Evolutionary conservation across 2,888 invertebrate genomes (phyloP).

Genomic region (Apoda limacodes): DNA sequence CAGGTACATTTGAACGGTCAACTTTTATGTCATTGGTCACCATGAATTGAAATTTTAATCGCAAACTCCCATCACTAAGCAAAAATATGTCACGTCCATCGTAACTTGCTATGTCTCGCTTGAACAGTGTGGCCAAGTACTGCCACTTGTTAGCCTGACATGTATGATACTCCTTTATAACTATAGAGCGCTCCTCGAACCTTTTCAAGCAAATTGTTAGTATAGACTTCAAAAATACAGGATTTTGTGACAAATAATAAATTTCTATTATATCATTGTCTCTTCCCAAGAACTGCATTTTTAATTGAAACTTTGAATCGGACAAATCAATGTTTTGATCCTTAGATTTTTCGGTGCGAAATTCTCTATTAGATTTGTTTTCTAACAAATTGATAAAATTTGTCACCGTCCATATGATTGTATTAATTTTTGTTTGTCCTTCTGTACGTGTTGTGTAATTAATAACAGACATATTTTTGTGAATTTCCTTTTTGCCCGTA

Average conservation of each 20-base stretch:
- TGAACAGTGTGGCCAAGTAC: constrained; percentile 50
- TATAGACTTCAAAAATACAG: constrained; percentile 50
- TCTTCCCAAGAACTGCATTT: constrained; percentile 53
- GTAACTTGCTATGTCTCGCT: constrained; percentile 43
- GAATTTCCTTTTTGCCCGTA: too few relatives aligned
- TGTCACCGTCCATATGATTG: constrained; percentile 53
- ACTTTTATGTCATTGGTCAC: constrained; percentile 53
- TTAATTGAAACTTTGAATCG: constrained; percentile 45
- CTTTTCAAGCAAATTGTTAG: constrained; percentile 50
- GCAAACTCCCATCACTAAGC: constrained; percentile 48
- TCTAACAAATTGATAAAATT: constrained; percentile 44
- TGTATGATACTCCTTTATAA: constrained; percentile 52
- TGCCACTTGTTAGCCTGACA: constrained; percentile 59
- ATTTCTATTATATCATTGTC: constrained; percentile 56
- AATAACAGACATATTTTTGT: constrained; percentile 29
- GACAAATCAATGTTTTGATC: constrained; percentile 26
- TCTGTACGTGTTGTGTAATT: constrained; percentile 50
- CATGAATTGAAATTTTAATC: constrained; percentile 54
- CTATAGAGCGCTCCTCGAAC: constrained; percentile 53
- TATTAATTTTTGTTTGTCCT: constrained; percentile 52
- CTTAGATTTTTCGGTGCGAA: constrained; percentile 43
- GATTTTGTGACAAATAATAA: constrained; percentile 45
- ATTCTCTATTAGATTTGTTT: constrained; percentile 42
- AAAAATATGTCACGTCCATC: constrained; percentile 45
- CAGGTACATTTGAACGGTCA: constrained; percentile 35